phyloP scores from a whole-genome alignment of 1,140 invertebrate genomes.

The Drosophila rhopaloa region DNA sequence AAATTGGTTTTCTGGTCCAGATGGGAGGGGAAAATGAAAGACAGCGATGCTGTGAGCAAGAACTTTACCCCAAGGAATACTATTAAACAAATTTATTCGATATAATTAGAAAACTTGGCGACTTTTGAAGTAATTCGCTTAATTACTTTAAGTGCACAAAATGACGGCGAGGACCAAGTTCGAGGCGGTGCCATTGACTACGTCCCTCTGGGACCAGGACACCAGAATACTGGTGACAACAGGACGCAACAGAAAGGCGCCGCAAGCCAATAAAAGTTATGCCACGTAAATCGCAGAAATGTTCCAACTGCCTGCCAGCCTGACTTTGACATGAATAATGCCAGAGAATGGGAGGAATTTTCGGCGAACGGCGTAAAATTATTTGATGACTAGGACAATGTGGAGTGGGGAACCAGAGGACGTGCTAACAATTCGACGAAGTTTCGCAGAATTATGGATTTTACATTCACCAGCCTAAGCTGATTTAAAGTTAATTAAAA shows the following conservation, averaged over 20 bases:
- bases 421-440: constrained; percentile 8
- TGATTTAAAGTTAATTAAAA: neutral
- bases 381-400: constrained; percentile 50
- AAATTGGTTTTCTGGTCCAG: constrained; percentile 61
- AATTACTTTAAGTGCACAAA: constrained; percentile 81
- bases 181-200: constrained; percentile 41
- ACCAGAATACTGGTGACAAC: constrained; percentile 66
- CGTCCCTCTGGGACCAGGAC: constrained; percentile 8
- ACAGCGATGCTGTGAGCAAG: constrained; percentile 18
- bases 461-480: neutral
- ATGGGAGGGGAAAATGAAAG: constrained; percentile 21
- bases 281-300: constrained; percentile 62
- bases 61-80: constrained; percentile 58
- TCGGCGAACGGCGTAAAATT: constrained; percentile 54
- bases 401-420: constrained; percentile 7
- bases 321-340: constrained; percentile 66
- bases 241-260: constrained; percentile 55
- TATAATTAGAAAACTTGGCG: constrained; percentile 84
- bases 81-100: constrained; percentile 84
- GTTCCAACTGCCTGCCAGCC: constrained; percentile 45
- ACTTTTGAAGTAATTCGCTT: constrained; percentile 82
- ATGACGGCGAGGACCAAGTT: constrained; percentile 47
- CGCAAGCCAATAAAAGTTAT: constrained; percentile 75
- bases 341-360: constrained; percentile 36
- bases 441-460: neutral